A percentile compares a stretch with the other conserved stretches of the same genome.
Conservation (phyloP, 2,113 vertebrate genomes). For the Riparia riparia region DNA sequence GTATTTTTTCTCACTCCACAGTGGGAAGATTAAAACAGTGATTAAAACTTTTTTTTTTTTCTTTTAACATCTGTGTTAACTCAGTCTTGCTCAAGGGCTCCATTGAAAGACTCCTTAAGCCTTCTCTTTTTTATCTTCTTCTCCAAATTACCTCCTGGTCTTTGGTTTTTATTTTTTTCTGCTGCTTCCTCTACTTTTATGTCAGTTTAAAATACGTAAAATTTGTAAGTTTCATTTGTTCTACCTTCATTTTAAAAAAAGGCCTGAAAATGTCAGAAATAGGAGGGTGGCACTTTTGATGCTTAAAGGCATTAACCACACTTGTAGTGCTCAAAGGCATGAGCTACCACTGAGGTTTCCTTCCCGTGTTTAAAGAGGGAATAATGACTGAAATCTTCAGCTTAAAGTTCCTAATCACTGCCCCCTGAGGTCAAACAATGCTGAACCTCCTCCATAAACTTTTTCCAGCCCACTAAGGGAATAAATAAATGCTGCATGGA, state of each 20-base stretch:
- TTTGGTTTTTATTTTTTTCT: background rate
- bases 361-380: background rate
- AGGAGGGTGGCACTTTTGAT: background rate
- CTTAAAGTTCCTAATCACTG: background rate
- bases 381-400: background rate
- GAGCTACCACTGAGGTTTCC: background rate
- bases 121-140: background rate
- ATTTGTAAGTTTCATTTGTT: background rate
- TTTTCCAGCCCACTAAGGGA: background rate
- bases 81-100: background rate
- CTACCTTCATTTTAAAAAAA: background rate
- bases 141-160: background rate
- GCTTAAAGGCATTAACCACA: background rate
- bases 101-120: background rate
- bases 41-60: background rate
- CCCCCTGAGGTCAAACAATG: background rate
- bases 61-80: background rate
- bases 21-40: background rate
- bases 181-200: background rate
- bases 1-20: background rate
- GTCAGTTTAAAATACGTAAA: background rate
- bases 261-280: background rate
- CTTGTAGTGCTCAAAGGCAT: background rate
- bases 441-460: background rate
- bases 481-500: background rate